Base-by-base conservation (phyloP, 2,797 vertebrate species). In the Perodicticus potto region DNA sequence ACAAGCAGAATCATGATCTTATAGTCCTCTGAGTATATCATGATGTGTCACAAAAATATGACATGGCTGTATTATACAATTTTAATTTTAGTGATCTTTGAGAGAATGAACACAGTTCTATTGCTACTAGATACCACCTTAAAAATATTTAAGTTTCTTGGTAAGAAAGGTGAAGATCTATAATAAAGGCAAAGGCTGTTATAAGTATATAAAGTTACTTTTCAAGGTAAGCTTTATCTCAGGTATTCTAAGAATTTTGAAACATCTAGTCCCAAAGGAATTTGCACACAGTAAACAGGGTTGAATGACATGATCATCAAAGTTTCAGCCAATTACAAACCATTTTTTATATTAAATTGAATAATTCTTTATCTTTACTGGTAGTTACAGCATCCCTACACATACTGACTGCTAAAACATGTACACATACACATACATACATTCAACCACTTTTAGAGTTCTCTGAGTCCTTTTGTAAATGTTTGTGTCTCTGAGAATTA, bases 381-480 rank as follows among this genome's bases (percentile, higher is more conserved):
- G 23, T 91, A 55, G 14, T 74, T 55, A 13, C 29, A 77, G 72
- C 7, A 93, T n/a, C 27, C 37, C 34, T 63, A 63, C 23, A 78
- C 53, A 70, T 27, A 78, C 0, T 83, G 67, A 86, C 4, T 91
- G 49, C 43, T 92, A 87, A 89, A 72, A 73, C 81, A 72, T 49
- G 45, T 17, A 63, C 22, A 73, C 2, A 55, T 1, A 8, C 13
- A 83, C 37, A 80, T 1, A 86, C 6, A 40, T 13, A 85, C 13
- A 70, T 40, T 63, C 37, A 81, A 40, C 13, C 10, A 53, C 43
- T 92, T 89, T 25, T 32, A 67, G 59, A 95, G 12, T 76, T 87
- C 37, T 80, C 5, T 29, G 37, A 73, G 65, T 90, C 92, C 86
- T 90, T 94, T 94, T 4, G 3, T 94, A 88, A 77, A 91, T 5